Conservation (phyloP, 2,888 invertebrate species). For the Herminia tarsipennalis region DNA sequence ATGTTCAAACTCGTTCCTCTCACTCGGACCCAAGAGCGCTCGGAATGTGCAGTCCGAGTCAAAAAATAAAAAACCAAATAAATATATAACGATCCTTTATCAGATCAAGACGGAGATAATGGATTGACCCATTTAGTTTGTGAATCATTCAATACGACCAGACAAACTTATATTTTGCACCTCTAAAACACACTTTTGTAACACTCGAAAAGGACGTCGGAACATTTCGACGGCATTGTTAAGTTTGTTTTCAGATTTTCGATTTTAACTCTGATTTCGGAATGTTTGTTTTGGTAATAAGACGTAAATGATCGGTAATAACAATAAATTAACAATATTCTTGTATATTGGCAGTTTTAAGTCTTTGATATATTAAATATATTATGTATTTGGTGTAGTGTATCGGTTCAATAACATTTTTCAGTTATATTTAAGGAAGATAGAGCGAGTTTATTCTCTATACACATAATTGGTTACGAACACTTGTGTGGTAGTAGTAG, state of each 20-base stretch:
- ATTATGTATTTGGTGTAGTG: too few relatives aligned
- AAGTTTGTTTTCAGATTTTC: constrained; percentile 37
- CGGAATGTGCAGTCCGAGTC: constrained; percentile 69
- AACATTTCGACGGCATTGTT: constrained; percentile 10
- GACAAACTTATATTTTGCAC: constrained; percentile 44
- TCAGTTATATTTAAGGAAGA: too few relatives aligned
- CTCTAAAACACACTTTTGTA: constrained; percentile 10
- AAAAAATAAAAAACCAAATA: constrained; percentile 57
- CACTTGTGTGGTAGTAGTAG: too few relatives aligned
- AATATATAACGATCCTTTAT: constrained; percentile 75
- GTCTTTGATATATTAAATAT: constrained; percentile 32
- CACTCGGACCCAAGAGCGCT: constrained; percentile 40
- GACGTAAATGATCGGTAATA: constrained; percentile 49
- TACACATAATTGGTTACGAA: too few relatives aligned
- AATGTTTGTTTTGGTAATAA: constrained; percentile 56
- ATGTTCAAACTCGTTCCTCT: constrained; percentile 10
- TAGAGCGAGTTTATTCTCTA: too few relatives aligned
- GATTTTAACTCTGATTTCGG: constrained; percentile 34
- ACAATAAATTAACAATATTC: constrained; percentile 49
- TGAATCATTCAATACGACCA: constrained; percentile 70
- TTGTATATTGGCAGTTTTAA: constrained; percentile 32
- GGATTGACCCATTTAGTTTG: constrained; percentile 80
- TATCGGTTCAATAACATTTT: too few relatives aligned
- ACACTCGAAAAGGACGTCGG: neutral
- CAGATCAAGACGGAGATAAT: constrained; percentile 78